Conservation (phyloP, 1,140 invertebrate species). For the Charaxes varanes region DNA sequence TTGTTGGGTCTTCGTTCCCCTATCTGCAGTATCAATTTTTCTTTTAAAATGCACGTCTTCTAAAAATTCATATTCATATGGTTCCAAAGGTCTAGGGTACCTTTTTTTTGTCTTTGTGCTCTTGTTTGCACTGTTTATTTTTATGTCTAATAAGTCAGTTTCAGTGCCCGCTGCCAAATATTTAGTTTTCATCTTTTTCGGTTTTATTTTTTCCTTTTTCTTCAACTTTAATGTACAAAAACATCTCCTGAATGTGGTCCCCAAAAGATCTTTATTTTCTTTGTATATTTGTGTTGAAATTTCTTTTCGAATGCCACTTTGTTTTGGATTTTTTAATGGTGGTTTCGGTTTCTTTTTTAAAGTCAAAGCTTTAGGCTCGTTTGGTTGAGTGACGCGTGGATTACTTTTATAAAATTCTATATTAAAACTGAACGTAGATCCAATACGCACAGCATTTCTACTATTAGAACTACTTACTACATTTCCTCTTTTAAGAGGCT, state of each 20-base stretch:
- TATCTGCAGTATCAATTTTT: conserved; percentile 8
- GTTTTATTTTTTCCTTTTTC: conserved; percentile 15
- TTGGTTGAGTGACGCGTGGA: too few relatives aligned
- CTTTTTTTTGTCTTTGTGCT: neutral
- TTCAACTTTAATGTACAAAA: conserved; percentile 26
- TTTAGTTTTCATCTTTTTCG: conserved; percentile 10
- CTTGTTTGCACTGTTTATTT: too few relatives aligned
- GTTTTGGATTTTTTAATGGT: conserved; percentile 4
- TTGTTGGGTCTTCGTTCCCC: conserved; percentile 20
- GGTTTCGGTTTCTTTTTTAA: too few relatives aligned
- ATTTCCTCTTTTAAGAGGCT: too few relatives aligned
- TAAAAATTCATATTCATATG: too few relatives aligned
- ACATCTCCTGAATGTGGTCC: conserved; percentile 23
- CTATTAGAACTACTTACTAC: too few relatives aligned
- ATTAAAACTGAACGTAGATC: too few relatives aligned
- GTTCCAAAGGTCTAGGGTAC: neutral
- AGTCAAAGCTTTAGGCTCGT: too few relatives aligned
- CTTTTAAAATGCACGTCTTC: too few relatives aligned
- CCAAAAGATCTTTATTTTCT: conserved; percentile 8
- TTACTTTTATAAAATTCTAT: too few relatives aligned
- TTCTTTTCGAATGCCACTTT: neutral
- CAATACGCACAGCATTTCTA: too few relatives aligned
- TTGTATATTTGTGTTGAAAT: conserved; percentile 5
- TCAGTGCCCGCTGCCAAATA: conserved; percentile 8
- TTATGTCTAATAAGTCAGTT: too few relatives aligned